A percentile compares a stretch with the other conserved stretches of the same genome.
Conservation (phyloP, 2,888 invertebrate genomes). For the Tachystola acroxantha region DNA sequence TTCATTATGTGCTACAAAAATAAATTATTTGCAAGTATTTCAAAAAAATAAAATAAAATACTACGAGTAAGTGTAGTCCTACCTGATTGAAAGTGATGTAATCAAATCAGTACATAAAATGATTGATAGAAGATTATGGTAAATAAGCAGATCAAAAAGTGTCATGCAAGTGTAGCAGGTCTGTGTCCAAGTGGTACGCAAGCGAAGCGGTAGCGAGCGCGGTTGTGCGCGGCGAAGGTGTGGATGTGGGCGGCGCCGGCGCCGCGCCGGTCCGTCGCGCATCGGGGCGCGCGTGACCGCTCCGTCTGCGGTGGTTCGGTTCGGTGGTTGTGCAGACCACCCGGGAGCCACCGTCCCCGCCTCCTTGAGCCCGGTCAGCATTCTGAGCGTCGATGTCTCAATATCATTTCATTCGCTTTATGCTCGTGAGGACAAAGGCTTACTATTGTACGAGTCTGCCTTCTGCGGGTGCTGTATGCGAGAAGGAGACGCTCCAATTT, state of each 20-base stretch:
- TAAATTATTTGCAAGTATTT: neutral
- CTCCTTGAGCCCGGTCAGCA: conserved; percentile 69
- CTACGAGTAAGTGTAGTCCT: no score
- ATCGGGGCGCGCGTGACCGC: conserved; percentile 37
- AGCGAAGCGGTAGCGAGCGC: conserved; percentile 30
- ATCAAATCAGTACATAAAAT: conserved; percentile 1
- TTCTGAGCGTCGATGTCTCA: conserved; percentile 67
- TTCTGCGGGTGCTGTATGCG: conserved; percentile 91
- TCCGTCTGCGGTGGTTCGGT: conserved; percentile 50
- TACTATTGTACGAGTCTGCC: conserved; percentile 80
- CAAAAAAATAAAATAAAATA: conserved; percentile 2
- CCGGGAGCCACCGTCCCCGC: conserved; percentile 66
- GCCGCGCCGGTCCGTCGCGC: conserved; percentile 20
- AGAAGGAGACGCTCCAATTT: conserved; percentile 86
- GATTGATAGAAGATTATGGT: conserved; percentile 7
- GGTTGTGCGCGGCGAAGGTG: conserved; percentile 50
- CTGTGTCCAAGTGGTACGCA: conserved; percentile 21
- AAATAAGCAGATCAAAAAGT: conserved; percentile 10
- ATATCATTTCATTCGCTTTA: conserved; percentile 71
- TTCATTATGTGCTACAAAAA: neutral
- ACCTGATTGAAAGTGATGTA: no score
- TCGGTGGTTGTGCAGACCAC: conserved; percentile 51
- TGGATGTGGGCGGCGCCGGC: conserved; percentile 51
- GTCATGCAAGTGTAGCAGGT: conserved; percentile 30
- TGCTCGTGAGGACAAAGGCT: conserved; percentile 79